phyloP scores from a whole-genome alignment of 2,113 vertebrate genomes.

The Daubentonia madagascariensis region DNA sequence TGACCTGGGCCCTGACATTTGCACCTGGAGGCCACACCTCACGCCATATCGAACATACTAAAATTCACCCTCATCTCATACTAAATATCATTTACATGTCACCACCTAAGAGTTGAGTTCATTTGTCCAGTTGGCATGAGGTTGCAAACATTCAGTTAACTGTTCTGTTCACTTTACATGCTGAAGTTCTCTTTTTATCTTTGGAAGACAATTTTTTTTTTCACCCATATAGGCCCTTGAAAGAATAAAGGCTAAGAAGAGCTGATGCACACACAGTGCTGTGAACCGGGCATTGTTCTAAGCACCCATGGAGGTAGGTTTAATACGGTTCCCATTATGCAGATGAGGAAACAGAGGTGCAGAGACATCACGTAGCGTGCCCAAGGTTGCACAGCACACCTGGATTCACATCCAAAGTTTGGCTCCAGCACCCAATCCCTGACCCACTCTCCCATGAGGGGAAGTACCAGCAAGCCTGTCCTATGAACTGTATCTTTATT shows the following conservation, averaged over 20 bases:
- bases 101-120: not conserved
- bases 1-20: not conserved
- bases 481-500: not conserved
- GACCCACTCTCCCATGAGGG: not conserved
- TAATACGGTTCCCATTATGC: not conserved
- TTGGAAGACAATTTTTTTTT: not conserved
- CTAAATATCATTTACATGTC: not conserved
- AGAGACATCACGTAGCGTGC: not conserved
- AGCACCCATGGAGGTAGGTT: not conserved
- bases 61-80: not conserved
- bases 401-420: not conserved
- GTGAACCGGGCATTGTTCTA: not conserved
- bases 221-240: not conserved
- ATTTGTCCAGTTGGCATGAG: fast-evolving
- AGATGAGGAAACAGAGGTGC: not conserved
- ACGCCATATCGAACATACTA: not conserved
- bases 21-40: not conserved
- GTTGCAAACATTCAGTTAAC: not conserved
- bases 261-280: not conserved
- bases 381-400: not conserved
- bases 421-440: not conserved
- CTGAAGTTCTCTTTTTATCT: not conserved
- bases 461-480: not conserved
- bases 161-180: not conserved
- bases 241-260: not conserved